Base-by-base conservation (phyloP, 64 coral and sea anemone species). In the Dendronephthya gigantea region DNA sequence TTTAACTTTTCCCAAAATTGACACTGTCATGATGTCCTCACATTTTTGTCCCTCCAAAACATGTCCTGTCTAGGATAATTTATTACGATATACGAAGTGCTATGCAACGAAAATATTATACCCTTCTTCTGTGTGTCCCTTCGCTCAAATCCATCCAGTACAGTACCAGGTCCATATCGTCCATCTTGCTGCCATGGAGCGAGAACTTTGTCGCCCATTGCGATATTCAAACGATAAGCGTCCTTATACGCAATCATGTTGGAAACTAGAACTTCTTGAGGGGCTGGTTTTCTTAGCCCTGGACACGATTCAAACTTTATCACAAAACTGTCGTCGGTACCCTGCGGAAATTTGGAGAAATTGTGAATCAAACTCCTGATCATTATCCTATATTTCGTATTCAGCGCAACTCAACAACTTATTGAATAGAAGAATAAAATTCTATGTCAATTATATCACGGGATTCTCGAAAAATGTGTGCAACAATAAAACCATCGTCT, bases 131-230 rank as follows among this genome's bases (percentile, higher is more conserved):
- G 94, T 14, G 83, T 27, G 37, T 97, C 89, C 39, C 94, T 86
- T 40, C 91, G 88, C 27, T 97, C 94, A 32, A 93, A 76, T 68
- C 94, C 94, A 91, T 93, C 91, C 29, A 97, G 55, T 25, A 97
- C 94, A 68, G 91, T 97, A 13, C 94, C 94, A 9, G 94, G 94
- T 29, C 94, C 91, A 91, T 97, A 97, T 39, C 94, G 91, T 22
- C 94, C 94, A 91, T 97, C 91, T 87, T 79, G 79, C 84, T 93
- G 94, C 94, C 94, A 97, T 85, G 94, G 94, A 19, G 94, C 94
- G 31, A 97, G 89, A 6, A 97, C 94, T 85, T 97, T 93, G 84
- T 97, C 94, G 31, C 94, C 94, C n/a, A 97, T 49, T 52, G 91
- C 93, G 23, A 97, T 87, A 84, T 88, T 86, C 17, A 93, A 88